phyloP scores from a whole-genome alignment of 2,888 invertebrate species.

The Anthrax anthrax region DNA sequence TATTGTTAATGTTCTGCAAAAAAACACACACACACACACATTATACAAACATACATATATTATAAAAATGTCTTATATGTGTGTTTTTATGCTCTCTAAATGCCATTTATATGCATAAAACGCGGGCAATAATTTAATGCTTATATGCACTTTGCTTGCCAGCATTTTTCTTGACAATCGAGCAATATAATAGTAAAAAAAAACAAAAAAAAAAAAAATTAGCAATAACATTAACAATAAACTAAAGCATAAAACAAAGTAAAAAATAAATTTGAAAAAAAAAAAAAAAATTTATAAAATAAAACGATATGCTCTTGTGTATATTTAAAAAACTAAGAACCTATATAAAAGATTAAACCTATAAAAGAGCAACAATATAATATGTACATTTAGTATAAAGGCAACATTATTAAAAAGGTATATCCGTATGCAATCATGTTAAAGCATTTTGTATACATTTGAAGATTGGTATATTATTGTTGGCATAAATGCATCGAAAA shows the following conservation, averaged over 20 bases:
- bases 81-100: conserved; percentile 4
- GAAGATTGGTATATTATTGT: no score
- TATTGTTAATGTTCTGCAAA: no score
- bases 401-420: no score
- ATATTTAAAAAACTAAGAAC: no score
- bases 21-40: background rate
- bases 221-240: background rate
- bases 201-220: background rate
- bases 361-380: no score
- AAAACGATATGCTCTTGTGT: no score
- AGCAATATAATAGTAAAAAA: background rate
- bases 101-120: conserved; percentile 8
- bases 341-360: no score
- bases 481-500: no score
- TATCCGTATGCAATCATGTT: no score
- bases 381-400: no score
- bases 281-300: background rate
- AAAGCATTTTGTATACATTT: no score
- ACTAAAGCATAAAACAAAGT: background rate
- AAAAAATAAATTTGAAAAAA: background rate
- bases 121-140: conserved; percentile 9
- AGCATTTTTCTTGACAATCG: conserved; percentile 8
- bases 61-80: no score
- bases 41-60: background rate
- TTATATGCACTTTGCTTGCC: background rate